Conservation (phyloP, 2,888 invertebrate genomes). For the Lomographa bimaculata region DNA sequence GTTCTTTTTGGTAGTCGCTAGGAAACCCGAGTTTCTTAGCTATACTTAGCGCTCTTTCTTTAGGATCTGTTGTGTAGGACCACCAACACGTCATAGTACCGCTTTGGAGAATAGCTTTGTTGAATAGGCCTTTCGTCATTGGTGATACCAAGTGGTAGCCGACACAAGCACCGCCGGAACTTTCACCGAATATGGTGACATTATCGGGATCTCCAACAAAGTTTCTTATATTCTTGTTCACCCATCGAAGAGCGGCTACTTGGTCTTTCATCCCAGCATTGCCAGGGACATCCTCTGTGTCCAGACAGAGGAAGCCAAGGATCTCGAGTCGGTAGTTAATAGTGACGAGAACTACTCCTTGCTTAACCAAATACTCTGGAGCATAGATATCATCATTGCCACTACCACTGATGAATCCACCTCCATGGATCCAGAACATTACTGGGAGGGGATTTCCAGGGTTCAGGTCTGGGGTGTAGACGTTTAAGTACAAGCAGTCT, state of each 20-base stretch:
- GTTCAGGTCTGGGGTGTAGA: conserved; percentile 36
- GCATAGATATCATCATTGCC: too few relatives aligned
- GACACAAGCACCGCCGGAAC: conserved; percentile 62
- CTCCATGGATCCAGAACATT: conserved; percentile 16
- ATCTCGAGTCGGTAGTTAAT: conserved; percentile 65
- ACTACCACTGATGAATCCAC: neutral
- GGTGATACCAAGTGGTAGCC: conserved; percentile 14
- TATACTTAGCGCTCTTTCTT: conserved; percentile 59
- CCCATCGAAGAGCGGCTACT: conserved; percentile 66
- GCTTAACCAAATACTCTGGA: too few relatives aligned
- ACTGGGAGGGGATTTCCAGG: conserved; percentile 7
- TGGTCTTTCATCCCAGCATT: conserved; percentile 72
- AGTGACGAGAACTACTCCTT: too few relatives aligned
- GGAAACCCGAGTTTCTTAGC: conserved; percentile 45
- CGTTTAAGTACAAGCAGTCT: conserved; percentile 55
- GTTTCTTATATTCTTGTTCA: conserved; percentile 69
- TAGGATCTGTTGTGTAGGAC: conserved; percentile 71
- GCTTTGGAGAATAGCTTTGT: conserved; percentile 65
- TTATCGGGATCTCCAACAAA: conserved; percentile 69
- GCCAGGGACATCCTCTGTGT: conserved; percentile 67
- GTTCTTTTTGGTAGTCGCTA: conserved; percentile 40
- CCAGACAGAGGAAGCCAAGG: conserved; percentile 65
- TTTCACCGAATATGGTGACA: conserved; percentile 69
- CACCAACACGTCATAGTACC: conserved; percentile 83
- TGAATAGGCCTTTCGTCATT: conserved; percentile 48